Evolutionary conservation across 2,113 vertebrate genomes (phyloP).

Genomic region (Ophiodon elongatus): DNA sequence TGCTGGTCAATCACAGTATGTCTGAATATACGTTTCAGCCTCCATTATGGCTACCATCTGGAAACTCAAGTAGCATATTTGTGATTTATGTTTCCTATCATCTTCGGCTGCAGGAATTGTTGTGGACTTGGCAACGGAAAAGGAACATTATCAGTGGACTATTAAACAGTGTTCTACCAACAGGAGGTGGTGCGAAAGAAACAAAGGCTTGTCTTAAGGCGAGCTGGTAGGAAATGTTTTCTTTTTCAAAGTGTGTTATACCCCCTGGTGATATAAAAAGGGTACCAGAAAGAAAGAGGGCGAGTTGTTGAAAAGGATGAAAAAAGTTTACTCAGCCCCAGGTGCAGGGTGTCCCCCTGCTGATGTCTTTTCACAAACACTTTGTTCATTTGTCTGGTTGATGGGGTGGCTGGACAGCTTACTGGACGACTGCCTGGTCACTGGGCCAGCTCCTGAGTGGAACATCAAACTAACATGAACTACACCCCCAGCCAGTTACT

Average conservation of each 20-base stretch:
- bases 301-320: conserved; percentile 65
- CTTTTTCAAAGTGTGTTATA: conserved; percentile 65
- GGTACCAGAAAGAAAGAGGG: conserved; percentile 49
- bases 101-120: conserved; percentile 8
- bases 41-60: conserved; percentile 62
- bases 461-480: conserved; percentile 43
- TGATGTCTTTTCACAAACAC: conserved; percentile 72
- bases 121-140: conserved; percentile 51
- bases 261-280: conserved; percentile 66
- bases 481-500: conserved; percentile 10
- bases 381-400: conserved; percentile 79
- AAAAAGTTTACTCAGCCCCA: conserved; percentile 77
- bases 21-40: conserved; percentile 53
- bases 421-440: conserved; percentile 69
- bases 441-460: conserved; percentile 70
- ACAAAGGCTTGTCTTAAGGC: conserved; percentile 59
- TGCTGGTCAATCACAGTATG: conserved; percentile 41
- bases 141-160: conserved; percentile 67
- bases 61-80: conserved; percentile 44
- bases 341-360: conserved; percentile 72
- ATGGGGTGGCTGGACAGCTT: conserved; percentile 66
- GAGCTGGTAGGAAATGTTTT: conserved; percentile 73
- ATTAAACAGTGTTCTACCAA: conserved; percentile 63
- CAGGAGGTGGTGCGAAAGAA: conserved; percentile 56
- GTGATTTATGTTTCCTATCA: conserved; percentile 56